Conservation (phyloP, 2,888 invertebrate species). For the Platycheirus rosarum region DNA sequence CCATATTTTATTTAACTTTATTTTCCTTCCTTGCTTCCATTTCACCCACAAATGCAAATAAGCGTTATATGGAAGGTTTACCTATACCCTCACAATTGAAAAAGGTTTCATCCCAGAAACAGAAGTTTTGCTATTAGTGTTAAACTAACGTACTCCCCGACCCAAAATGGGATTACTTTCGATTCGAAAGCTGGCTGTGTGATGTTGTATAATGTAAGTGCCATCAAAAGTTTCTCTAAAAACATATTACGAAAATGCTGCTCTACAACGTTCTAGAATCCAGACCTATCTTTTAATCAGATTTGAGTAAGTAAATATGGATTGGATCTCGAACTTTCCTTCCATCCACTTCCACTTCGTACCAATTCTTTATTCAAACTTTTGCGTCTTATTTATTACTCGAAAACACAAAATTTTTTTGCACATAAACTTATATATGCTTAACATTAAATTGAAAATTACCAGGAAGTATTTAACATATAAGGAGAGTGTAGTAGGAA, state of each 20-base stretch:
- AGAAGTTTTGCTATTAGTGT: slow-evolving; percentile 5
- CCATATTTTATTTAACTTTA: slow-evolving; percentile 33
- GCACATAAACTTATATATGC: slow-evolving; percentile 1
- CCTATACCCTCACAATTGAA: background rate
- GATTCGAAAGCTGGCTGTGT: background rate
- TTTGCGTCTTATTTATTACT: background rate
- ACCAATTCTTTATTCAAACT: background rate
- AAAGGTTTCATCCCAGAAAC: background rate
- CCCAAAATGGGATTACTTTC: slow-evolving; percentile 11
- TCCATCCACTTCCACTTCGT: background rate
- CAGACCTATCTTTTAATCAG: slow-evolving; percentile 21
- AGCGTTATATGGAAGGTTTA: slow-evolving; percentile 22
- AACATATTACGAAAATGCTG: background rate
- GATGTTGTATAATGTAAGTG: slow-evolving; percentile 1
- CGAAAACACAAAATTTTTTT: background rate
- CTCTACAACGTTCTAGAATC: background rate
- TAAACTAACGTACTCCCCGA: slow-evolving; percentile 12
- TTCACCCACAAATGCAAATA: slow-evolving; percentile 13
- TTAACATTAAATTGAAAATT: slow-evolving; percentile 57
- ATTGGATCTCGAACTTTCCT: slow-evolving; percentile 6
- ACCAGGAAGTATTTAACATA: slow-evolving; percentile 30
- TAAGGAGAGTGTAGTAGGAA: background rate
- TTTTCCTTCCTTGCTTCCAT: slow-evolving; percentile 16
- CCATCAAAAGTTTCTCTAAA: background rate
- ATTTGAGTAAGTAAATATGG: slow-evolving; percentile 18